Evolutionary conservation across 1,140 invertebrate species (phyloP).

Genomic region (Lordiphosa stackelbergi): DNA sequence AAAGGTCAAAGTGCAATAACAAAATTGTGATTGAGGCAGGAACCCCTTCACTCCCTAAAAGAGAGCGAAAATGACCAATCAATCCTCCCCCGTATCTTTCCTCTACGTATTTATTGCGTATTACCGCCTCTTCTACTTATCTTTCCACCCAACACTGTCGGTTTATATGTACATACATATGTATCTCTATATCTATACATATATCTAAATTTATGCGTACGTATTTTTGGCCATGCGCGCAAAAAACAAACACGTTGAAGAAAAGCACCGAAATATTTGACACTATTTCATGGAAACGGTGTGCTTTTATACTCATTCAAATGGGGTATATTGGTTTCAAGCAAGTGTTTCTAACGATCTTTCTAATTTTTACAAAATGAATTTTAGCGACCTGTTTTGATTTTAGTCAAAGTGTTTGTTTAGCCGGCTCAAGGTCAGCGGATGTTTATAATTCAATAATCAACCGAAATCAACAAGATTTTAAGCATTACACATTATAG

Average conservation of each 20-base stretch:
- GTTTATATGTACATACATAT: neutral
- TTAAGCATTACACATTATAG: no score
- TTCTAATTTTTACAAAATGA: no score
- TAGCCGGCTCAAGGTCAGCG: no score
- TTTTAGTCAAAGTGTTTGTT: no score
- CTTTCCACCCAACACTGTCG: slow-evolving; percentile 3
- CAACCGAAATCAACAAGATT: no score
- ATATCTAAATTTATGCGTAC: slow-evolving; percentile 47
- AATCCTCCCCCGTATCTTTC: slow-evolving; percentile 3
- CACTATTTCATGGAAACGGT: slow-evolving; percentile 29
- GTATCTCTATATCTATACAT: slow-evolving; percentile 9
- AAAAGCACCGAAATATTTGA: slow-evolving; percentile 16
- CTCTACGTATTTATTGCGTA: neutral
- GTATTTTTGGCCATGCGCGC: slow-evolving; percentile 55
- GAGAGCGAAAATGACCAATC: neutral
- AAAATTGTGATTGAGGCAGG: slow-evolving; percentile 2
- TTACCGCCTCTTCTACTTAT: slow-evolving; percentile 2
- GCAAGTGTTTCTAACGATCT: no score
- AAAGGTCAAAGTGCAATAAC: slow-evolving; percentile 48
- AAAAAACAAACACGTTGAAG: slow-evolving; percentile 1
- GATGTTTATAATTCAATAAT: no score
- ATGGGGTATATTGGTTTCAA: no score
- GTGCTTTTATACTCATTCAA: slow-evolving; percentile 8
- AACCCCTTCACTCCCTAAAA: no score
- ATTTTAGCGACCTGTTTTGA: no score